Conservation (phyloP, 2,888 invertebrate species). For the Eurytoma californica region DNA sequence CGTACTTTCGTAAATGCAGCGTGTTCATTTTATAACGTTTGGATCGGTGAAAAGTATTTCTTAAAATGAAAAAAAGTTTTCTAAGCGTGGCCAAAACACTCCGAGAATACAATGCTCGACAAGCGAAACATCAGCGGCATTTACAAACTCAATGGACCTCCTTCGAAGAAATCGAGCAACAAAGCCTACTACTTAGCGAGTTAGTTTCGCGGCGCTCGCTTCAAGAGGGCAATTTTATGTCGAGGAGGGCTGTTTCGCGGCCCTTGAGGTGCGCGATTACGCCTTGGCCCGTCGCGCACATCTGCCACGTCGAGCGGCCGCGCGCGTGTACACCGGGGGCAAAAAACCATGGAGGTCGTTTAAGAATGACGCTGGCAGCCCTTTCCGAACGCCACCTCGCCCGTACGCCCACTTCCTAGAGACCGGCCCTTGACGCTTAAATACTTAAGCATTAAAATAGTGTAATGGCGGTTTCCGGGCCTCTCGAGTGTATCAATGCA, state of each 20-base stretch:
- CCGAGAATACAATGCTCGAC: background rate
- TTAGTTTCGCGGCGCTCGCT: conserved; percentile 1
- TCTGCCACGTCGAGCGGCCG: conserved; percentile 45
- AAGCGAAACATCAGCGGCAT: background rate
- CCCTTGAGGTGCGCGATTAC: conserved; percentile 34
- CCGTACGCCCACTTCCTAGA: conserved; percentile 69
- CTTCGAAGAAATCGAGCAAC: conserved; percentile 26
- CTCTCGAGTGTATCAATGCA: conserved; percentile 60
- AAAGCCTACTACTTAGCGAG: conserved; percentile 1
- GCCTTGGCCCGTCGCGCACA: conserved; percentile 30
- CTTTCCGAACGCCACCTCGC: conserved; percentile 55
- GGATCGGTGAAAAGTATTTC: too few relatives aligned
- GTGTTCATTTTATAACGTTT: too few relatives aligned
- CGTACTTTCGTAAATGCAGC: too few relatives aligned
- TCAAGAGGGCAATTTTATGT: conserved; percentile 27
- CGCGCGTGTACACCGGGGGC: conserved; percentile 9
- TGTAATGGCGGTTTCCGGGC: conserved; percentile 71
- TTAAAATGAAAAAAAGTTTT: too few relatives aligned
- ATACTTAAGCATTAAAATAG: conserved; percentile 70
- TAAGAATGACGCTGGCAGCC: conserved; percentile 55
- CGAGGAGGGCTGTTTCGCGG: background rate
- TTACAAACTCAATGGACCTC: background rate
- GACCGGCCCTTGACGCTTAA: conserved; percentile 66
- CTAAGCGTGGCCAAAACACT: too few relatives aligned
- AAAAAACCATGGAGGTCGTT: conserved; percentile 48